Percentiles rank a stretch among this genome's conserved stretches.
These are phyloP conservation scores for Brachionichthys hirsutus DNA, from an alignment of 2,113 vertebrate species.

Conservation along the genomic window DNA sequence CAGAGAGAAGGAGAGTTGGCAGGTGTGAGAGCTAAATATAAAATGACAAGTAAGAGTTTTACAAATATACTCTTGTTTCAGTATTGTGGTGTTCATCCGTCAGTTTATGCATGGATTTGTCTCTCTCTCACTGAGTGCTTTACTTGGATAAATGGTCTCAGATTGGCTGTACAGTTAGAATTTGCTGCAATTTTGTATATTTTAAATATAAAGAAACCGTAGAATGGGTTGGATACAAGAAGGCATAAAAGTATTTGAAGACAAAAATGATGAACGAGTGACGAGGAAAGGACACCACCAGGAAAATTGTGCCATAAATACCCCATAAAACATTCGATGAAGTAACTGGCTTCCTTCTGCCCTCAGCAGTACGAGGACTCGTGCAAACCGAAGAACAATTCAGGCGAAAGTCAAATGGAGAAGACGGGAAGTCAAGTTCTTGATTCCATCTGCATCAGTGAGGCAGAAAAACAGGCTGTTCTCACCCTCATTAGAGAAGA, in stretches of 20 bases:
- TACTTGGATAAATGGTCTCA: too few relatives aligned
- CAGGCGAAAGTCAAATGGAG: conserved; percentile 59
- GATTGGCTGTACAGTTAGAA: not conserved
- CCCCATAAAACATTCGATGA: not conserved
- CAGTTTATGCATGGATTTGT: too few relatives aligned
- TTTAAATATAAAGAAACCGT: not conserved
- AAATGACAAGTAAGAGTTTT: too few relatives aligned
- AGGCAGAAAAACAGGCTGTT: conserved; percentile 87
- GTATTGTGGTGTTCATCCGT: too few relatives aligned
- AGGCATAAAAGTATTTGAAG: not conserved
- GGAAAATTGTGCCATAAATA: conserved; percentile 1
- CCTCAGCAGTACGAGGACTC: conserved; percentile 61
- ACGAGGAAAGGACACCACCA: not conserved
- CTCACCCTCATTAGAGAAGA: conserved; percentile 92
- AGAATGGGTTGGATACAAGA: not conserved
- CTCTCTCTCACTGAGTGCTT: too few relatives aligned
- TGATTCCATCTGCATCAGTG: conserved; percentile 87
- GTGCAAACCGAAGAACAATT: conserved; percentile 53
- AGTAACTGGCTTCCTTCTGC: conserved; percentile 27
- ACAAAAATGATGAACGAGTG: not conserved
- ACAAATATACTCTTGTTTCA: too few relatives aligned
- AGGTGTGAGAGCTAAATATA: not conserved
- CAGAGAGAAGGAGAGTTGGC: not conserved
- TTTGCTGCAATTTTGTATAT: not conserved
- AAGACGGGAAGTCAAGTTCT: conserved; percentile 82